These are phyloP conservation scores for Hanleya hanleyi DNA, from an alignment of 2,888 invertebrate genomes.

Conservation along the genomic window DNA sequence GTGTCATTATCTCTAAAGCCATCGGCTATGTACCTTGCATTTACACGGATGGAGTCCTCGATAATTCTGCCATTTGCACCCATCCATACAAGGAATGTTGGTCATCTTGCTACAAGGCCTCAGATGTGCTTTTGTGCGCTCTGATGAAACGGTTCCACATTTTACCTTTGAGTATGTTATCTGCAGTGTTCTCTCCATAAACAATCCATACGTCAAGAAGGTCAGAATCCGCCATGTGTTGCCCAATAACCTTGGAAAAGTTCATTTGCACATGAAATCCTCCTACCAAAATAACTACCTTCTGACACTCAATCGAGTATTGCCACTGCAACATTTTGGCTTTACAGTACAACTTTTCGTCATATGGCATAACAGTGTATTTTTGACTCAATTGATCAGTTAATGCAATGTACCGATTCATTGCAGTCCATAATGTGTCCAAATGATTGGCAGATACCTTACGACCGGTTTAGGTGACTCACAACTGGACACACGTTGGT, in stretches of 20 bases:
- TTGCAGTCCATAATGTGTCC: not conserved
- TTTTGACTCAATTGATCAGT: not conserved
- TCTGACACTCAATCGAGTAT: not conserved
- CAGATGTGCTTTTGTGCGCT: too few species aligned
- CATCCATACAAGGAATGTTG: too few species aligned
- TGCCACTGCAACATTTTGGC: not conserved
- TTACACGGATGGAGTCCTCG: too few species aligned
- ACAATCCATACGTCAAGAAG: not conserved
- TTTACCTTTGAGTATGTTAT: too few species aligned
- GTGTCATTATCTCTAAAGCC: too few species aligned
- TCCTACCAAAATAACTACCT: not conserved
- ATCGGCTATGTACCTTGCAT: too few species aligned
- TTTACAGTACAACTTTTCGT: not conserved
- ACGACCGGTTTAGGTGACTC: not conserved
- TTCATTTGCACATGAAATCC: not conserved
- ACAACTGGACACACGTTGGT: not conserved
- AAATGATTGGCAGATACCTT: not conserved
- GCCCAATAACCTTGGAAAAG: not conserved
- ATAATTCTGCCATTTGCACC: too few species aligned
- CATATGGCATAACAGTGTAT: not conserved
- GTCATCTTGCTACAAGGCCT: too few species aligned
- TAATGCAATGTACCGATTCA: not conserved
- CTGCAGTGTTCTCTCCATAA: not conserved
- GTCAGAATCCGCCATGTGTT: not conserved
- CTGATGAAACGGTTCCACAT: too few species aligned